Evolutionary conservation across 2,888 invertebrate genomes (phyloP).

Genomic region (Dicycla oo): DNA sequence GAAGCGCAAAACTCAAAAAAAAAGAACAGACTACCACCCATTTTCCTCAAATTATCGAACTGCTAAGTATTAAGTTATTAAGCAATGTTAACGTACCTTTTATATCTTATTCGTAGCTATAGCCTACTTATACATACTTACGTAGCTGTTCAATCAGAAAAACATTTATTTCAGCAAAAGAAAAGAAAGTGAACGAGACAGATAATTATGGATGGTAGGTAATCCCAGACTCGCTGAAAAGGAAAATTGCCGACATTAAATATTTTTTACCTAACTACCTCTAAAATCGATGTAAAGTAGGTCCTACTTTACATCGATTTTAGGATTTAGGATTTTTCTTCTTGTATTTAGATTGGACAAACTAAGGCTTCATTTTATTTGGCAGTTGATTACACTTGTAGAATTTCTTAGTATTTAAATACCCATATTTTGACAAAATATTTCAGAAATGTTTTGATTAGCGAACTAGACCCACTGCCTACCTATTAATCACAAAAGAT

Average conservation of each 20-base stretch:
- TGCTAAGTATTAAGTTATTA: background rate
- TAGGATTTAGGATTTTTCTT: conserved; percentile 6
- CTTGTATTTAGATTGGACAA: conserved; percentile 1
- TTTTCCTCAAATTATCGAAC: conserved; percentile 1
- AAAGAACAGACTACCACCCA: background rate
- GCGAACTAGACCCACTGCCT: background rate
- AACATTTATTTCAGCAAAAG: conserved; percentile 29
- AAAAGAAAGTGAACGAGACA: conserved; percentile 34
- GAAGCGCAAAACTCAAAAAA: too few relatives aligned
- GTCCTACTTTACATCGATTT: too few relatives aligned
- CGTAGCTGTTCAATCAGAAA: conserved; percentile 23
- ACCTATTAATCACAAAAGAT: too few relatives aligned
- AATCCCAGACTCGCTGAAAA: conserved; percentile 36
- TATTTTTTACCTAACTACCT: conserved; percentile 29
- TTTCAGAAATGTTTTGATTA: background rate
- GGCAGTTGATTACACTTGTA: background rate
- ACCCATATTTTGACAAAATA: background rate
- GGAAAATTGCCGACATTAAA: conserved; percentile 45
- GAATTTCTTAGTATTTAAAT: too few relatives aligned
- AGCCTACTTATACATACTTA: background rate
- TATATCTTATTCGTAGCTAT: background rate
- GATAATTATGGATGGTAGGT: conserved; percentile 43
- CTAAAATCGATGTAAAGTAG: conserved; percentile 23
- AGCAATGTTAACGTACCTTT: background rate
- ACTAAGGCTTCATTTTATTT: background rate